Evolutionary conservation across 92 coral and sea anemone genomes (phyloP), one percentile per base, ranked within the genome.

Genomic region (Muricea muricata): DNA sequence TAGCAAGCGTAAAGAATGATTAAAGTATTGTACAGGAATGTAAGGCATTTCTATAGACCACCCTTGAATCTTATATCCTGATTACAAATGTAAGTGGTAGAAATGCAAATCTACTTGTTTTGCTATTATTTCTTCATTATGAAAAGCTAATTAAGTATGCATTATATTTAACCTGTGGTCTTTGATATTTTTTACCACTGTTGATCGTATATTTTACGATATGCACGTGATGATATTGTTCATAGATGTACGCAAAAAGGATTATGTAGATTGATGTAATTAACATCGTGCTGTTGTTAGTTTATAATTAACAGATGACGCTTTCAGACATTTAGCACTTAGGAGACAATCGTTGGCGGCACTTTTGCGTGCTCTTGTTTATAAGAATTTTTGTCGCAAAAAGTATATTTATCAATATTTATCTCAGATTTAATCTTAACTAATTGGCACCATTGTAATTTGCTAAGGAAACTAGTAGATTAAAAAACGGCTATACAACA

Each of bases 321-420:
- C 70, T 57, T n/a, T 20, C 65, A 57, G 65, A 57, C 65, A 57
- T 57, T 63, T 28, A 29, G 23, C 70, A 26, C 70, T 63, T 63
- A 34, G 37, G 30, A 63, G 30, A 63, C 70, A 63, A 63, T 63
- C 37, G 39, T 63, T 29, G 70, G 28, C 70, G 37, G 70, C 70
- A 13, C 5, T 26, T 25, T 29, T 0, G n/a, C 37, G 37, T 63
- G 28, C 60, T 13, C 70, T 1, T 63, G 37, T 63, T 63, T 63
- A 63, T 63, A 63, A 63, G 70, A 63, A 63, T 63, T 63, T 63
- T 63, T 63, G 70, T 26, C 30, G 37, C 39, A 63, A 63, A 28
- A 28, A 63, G 9, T n/a, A 63, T 32, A 29, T 60, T 60, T 60
- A 60, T 28, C 34, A 29, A 60, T 60, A 60, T 63, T 63, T 63